Conservation (phyloP, 1,140 invertebrate genomes). For the Temnothorax nylanderi region DNA sequence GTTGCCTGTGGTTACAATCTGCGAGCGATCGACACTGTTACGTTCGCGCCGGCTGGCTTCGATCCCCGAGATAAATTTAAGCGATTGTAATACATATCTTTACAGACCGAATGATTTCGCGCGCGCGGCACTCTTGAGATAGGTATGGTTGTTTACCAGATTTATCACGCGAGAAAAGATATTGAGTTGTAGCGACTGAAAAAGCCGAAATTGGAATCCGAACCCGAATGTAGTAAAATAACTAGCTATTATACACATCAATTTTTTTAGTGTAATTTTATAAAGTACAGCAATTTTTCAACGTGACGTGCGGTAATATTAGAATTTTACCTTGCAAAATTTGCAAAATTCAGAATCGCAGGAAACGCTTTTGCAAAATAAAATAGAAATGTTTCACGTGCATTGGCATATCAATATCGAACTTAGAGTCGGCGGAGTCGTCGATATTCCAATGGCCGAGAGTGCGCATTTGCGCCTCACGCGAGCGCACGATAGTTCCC, state of each 20-base stretch:
- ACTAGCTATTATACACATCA: background rate
- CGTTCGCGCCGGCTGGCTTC: slow-evolving; percentile 38
- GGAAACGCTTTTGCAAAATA: background rate
- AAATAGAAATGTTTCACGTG: background rate
- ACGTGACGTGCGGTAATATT: background rate
- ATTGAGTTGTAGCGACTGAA: background rate
- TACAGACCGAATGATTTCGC: background rate
- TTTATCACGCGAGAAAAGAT: slow-evolving; percentile 10
- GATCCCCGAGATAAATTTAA: slow-evolving; percentile 57
- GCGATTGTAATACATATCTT: slow-evolving; percentile 47
- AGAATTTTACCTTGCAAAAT: background rate
- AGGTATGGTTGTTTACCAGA: background rate
- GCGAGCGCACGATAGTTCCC: slow-evolving; percentile 16
- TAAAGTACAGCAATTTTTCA: background rate
- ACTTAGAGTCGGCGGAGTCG: background rate
- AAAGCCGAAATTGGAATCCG: background rate
- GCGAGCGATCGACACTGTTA: slow-evolving; percentile 40
- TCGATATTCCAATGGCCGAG: background rate
- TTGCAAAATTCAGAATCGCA: background rate
- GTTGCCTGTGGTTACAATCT: slow-evolving; percentile 51
- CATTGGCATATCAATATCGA: background rate
- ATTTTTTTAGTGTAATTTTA: background rate
- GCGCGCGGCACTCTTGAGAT: background rate
- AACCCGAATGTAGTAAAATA: background rate
- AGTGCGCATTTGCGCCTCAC: slow-evolving; percentile 8